These are phyloP conservation scores for Aphodius granarius DNA, from an alignment of 2,888 invertebrate genomes.

Conservation along the genomic window DNA sequence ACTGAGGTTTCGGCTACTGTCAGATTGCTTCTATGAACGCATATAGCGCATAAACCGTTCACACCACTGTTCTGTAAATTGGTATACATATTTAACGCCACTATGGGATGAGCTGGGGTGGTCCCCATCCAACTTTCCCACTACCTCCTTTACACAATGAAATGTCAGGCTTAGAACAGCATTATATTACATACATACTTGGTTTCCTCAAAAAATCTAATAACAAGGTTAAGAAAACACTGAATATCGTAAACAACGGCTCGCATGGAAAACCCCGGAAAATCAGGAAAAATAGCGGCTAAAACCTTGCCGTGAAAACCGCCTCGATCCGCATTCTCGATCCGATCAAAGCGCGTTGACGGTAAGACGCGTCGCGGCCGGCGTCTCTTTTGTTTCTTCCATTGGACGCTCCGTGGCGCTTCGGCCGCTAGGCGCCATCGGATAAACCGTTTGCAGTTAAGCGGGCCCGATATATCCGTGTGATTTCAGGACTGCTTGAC, in stretches of 20 bases:
- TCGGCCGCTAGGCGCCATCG: slow-evolving; percentile 7
- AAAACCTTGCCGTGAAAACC: too few relatives aligned
- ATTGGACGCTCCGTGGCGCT: background rate
- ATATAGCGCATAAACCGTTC: too few relatives aligned
- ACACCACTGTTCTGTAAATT: too few relatives aligned
- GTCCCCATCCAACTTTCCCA: too few relatives aligned
- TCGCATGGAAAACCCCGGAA: background rate
- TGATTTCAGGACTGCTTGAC: slow-evolving; percentile 11
- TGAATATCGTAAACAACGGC: background rate
- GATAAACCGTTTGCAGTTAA: slow-evolving; percentile 1
- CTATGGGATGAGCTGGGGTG: too few relatives aligned
- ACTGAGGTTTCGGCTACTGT: too few relatives aligned
- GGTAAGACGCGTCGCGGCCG: background rate
- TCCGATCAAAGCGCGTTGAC: background rate
- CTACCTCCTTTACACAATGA: background rate
- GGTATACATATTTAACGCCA: too few relatives aligned
- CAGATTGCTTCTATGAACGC: too few relatives aligned
- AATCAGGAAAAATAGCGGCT: background rate
- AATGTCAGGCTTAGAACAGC: background rate
- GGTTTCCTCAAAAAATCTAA: background rate
- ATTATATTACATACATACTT: background rate
- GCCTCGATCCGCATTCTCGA: too few relatives aligned
- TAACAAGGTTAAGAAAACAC: background rate
- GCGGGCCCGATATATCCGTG: slow-evolving; percentile 11
- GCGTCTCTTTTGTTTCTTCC: background rate